These are phyloP conservation scores for Odontamblyopus lacepedii DNA, from an alignment of 2,797 vertebrate genomes.

Conservation along the genomic window DNA sequence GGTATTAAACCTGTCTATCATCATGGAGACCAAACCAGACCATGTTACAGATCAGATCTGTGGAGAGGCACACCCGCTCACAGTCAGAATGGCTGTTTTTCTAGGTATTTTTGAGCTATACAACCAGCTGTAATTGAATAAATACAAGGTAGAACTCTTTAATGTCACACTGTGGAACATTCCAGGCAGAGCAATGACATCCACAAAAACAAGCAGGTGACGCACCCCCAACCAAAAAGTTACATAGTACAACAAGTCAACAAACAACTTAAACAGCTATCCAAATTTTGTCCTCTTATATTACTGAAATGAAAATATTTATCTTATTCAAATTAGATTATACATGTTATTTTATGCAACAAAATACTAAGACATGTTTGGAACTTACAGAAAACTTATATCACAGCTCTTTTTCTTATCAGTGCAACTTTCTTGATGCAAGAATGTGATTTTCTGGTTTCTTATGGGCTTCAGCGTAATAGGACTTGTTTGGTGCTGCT, in stretches of 20 bases:
- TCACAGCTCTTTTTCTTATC: not conserved
- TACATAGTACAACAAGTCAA: not conserved
- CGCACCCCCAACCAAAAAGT: too few species aligned
- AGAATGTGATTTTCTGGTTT: not conserved
- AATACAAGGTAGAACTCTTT: too few species aligned
- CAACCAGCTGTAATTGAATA: too few species aligned
- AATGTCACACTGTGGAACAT: too few species aligned
- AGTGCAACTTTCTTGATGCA: not conserved
- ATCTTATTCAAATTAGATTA: not conserved
- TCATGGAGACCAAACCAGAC: too few species aligned
- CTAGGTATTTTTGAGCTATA: too few species aligned
- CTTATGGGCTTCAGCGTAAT: conserved; percentile 5
- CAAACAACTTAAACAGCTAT: not conserved
- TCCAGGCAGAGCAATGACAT: too few species aligned
- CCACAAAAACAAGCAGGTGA: too few species aligned
- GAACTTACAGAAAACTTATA: not conserved
- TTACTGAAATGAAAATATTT: not conserved
- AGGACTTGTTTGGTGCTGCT: conserved; percentile 1
- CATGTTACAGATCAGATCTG: too few species aligned
- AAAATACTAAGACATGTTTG: not conserved
- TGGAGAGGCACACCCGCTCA: too few species aligned
- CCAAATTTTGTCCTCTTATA: not conserved
- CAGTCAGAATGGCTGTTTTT: too few species aligned
- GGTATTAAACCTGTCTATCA: too few species aligned
- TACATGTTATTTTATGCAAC: not conserved